Base-by-base conservation (phyloP, 2,797 vertebrate species). In the Antrozous pallidus region DNA sequence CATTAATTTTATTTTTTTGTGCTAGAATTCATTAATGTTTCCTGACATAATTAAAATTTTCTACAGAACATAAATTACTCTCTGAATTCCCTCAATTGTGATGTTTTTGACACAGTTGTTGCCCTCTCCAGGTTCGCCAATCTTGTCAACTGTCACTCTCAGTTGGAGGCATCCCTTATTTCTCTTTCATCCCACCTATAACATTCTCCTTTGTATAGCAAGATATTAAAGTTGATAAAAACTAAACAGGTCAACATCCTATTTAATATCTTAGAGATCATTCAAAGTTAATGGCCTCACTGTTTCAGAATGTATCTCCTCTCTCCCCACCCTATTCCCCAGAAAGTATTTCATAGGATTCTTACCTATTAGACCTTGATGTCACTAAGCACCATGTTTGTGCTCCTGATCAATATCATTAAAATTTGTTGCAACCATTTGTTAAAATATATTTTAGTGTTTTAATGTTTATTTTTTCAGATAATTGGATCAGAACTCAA, bases 371-470 rank as follows among this genome's bases (percentile, higher is more conserved):
- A n/a, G 24, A 73, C 28, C 10, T 10, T 95, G 75, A 74, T 87
- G 38, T 80, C 28, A 47, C 17, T 83, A 83, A 74, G 14, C 5
- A 22, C 33, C 14, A 42, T 56, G 5, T 74, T 4, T 75, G 42
- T n/a, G 65, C 70, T 12, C 22, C 58, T 82, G 17, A 38, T 77
- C 58, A 94, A 22, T 70, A 75, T 71, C 42, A 90, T 70, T 88
- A 78, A 83, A 87, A 88, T 75, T 70, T 80, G 22, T 42, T 83
- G 33, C 61, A 89, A 40, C 0, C 6, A 47, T 75, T 81, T 56
- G 84, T 42, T 69, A 93, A 93, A 92, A 90, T 84, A 86, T 70
- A 74, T 74, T 92, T 90, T 69, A 56, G 28, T 65, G 28, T 63
- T 84, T 70, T 40, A 94, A 38, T 93, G 42, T 36, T 33, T n/a